Percentiles rank a stretch among this genome's conserved stretches.
Conservation (phyloP, 2,888 invertebrate species). For the Cataglyphis livida region DNA sequence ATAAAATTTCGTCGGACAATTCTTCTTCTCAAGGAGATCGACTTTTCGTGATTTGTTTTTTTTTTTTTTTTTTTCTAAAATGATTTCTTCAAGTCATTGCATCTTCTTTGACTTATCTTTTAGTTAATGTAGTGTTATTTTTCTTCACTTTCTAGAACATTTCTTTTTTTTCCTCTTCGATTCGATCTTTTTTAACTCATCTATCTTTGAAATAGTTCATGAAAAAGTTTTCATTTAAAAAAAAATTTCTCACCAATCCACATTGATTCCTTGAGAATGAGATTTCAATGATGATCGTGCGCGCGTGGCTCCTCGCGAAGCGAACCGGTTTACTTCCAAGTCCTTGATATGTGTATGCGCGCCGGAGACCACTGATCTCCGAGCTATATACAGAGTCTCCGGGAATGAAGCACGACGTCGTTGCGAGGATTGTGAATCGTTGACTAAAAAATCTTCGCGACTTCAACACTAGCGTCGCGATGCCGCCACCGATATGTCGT, state of each 20-base stretch:
- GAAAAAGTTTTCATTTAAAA: neutral
- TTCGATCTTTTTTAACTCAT: neutral
- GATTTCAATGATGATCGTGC: neutral
- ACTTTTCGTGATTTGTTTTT: neutral
- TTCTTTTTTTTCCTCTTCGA: neutral
- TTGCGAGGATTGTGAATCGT: constrained; percentile 33
- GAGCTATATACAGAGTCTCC: constrained; percentile 61
- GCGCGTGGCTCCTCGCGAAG: constrained; percentile 49
- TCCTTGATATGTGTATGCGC: constrained; percentile 74
- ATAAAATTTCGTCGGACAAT: constrained; percentile 18
- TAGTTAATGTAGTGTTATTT: neutral
- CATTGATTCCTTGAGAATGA: neutral
- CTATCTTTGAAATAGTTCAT: neutral
- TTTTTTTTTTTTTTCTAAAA: neutral
- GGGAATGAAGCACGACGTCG: constrained; percentile 16
- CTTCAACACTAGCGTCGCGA: constrained; percentile 5
- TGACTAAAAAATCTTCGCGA: constrained; percentile 42
- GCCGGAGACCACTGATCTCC: constrained; percentile 57
- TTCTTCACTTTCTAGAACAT: neutral
- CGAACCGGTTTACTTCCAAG: constrained; percentile 55
- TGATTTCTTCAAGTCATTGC: constrained; percentile 9
- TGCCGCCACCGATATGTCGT: constrained; percentile 19
- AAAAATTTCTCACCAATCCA: neutral
- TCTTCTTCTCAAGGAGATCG: neutral
- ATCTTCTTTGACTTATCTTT: constrained; percentile 22